Conservation (phyloP, 2,113 vertebrate species). For the Antigone vipio region DNA sequence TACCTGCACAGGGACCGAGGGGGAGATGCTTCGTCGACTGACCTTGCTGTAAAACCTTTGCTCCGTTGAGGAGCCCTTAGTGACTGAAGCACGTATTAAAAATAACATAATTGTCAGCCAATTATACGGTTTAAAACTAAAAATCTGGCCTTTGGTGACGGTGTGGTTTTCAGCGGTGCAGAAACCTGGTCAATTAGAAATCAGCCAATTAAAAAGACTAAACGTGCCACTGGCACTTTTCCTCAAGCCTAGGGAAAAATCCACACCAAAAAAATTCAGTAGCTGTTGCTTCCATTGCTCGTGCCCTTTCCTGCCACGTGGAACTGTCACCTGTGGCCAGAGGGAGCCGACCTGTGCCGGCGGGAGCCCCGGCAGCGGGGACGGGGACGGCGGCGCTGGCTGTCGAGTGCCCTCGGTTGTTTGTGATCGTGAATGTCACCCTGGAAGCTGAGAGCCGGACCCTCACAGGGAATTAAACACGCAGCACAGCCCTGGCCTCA, state of each 20-base stretch:
- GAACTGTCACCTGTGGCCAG: neutral
- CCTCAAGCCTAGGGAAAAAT: neutral
- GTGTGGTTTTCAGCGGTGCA: neutral
- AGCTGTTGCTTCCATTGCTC: neutral
- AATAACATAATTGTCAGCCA: neutral
- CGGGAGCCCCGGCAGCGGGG: neutral
- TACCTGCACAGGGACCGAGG: neutral
- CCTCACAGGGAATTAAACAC: accelerated
- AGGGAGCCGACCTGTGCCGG: neutral
- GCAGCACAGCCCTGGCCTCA: neutral
- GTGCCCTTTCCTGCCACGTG: neutral
- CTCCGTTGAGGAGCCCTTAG: neutral
- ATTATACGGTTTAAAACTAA: neutral
- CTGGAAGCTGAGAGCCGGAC: neutral
- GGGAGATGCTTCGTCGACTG: neutral
- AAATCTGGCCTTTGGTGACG: neutral
- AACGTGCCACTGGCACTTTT: neutral
- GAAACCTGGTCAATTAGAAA: neutral
- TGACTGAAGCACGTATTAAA: neutral
- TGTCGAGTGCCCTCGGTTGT: neutral
- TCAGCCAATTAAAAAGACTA: neutral
- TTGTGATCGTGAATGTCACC: neutral
- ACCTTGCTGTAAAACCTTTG: neutral
- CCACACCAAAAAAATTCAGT: neutral
- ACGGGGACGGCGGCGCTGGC: accelerated